Conservation (phyloP, 2,888 invertebrate genomes). For the Zhengitettix transpicula region DNA sequence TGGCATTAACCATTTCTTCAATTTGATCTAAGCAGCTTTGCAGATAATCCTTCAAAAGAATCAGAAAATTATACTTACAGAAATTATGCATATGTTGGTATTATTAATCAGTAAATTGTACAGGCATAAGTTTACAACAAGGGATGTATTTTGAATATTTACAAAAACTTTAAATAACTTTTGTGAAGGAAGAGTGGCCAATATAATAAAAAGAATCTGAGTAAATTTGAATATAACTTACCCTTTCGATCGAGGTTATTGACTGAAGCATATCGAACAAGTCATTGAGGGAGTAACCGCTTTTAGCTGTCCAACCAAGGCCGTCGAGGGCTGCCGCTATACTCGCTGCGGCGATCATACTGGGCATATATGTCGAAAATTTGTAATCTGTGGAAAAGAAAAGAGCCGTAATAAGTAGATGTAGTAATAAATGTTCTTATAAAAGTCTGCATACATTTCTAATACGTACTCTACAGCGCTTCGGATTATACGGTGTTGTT, state of each 20-base stretch:
- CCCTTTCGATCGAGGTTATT: constrained; percentile 72
- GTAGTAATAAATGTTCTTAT: no score
- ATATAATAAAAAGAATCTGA: no score
- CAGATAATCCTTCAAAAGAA: constrained; percentile 53
- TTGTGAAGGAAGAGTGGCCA: no score
- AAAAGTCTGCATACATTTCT: no score
- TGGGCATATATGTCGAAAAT: constrained; percentile 77
- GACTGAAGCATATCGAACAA: constrained; percentile 54
- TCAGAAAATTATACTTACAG: constrained; percentile 3
- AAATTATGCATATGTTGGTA: no score
- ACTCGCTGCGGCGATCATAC: constrained; percentile 78
- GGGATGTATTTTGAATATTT: no score
- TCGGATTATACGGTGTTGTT: no score
- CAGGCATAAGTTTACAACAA: no score
- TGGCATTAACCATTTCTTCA: constrained; percentile 55
- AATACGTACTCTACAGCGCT: no score
- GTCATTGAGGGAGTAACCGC: constrained; percentile 43
- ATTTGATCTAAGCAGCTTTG: constrained; percentile 63
- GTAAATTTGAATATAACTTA: constrained; percentile 28
- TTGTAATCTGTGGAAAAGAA: constrained; percentile 58
- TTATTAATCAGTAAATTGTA: no score
- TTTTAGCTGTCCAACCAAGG: constrained; percentile 46
- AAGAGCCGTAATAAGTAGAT: no score
- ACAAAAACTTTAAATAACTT: no score
- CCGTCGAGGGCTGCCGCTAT: constrained; percentile 76